Evolutionary conservation across 2,113 vertebrate species (phyloP).

Genomic region (Theristicus caerulescens): DNA sequence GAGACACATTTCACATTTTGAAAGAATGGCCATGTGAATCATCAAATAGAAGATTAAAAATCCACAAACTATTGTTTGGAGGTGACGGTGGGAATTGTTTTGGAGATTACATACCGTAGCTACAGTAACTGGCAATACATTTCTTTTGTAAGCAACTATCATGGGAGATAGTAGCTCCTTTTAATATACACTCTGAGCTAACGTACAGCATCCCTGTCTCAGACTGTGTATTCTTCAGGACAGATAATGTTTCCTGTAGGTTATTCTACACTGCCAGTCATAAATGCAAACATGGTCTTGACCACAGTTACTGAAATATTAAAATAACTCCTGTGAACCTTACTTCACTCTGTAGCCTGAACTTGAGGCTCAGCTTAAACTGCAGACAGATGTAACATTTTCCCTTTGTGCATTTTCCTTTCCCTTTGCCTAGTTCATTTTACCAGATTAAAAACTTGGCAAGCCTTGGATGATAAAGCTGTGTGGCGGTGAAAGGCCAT

Average conservation of each 20-base stretch:
- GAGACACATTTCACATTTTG: background rate
- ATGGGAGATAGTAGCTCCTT: background rate
- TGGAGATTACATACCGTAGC: background rate
- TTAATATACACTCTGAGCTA: background rate
- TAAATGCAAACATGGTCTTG: background rate
- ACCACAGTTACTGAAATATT: background rate
- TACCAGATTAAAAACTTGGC: background rate
- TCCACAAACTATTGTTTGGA: background rate
- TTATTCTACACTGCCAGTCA: background rate
- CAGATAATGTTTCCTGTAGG: background rate
- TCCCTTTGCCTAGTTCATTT: background rate
- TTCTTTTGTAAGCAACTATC: background rate
- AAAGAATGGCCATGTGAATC: background rate
- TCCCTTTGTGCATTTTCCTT: background rate
- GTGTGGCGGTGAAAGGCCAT: background rate
- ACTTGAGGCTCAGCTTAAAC: background rate
- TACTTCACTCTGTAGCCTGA: background rate
- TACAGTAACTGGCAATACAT: background rate
- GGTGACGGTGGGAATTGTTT: background rate
- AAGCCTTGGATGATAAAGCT: background rate
- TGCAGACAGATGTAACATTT: background rate
- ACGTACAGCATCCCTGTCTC: background rate
- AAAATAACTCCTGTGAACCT: background rate
- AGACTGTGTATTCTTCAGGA: background rate
- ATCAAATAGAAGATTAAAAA: constrained; percentile 4